Conservation (phyloP, 37 sponge, comb jelly and placozoan genomes). For the Halisarca cf. caerulea region DNA sequence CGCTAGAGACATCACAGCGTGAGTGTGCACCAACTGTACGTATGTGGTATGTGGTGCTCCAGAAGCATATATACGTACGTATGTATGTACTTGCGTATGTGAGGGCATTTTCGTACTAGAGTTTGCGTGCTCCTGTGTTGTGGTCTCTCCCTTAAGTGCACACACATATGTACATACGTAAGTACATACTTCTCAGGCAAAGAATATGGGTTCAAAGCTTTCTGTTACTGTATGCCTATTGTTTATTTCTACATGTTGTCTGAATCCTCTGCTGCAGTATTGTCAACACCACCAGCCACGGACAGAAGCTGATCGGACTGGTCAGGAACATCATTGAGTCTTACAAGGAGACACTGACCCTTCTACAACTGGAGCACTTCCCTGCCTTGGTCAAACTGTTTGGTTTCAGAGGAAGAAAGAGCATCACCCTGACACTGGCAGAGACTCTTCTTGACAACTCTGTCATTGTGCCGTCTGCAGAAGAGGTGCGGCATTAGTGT, state of each 20-base stretch:
- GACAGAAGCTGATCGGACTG: conserved; percentile 73
- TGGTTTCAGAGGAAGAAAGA: conserved; percentile 73
- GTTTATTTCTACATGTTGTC: too few relatives aligned
- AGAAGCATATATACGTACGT: too few relatives aligned
- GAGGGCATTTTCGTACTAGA: too few relatives aligned
- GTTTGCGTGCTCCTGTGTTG: too few relatives aligned
- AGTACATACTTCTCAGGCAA: too few relatives aligned
- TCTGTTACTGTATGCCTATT: too few relatives aligned
- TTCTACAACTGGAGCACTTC: conserved; percentile 81
- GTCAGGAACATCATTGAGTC: conserved; percentile 84
- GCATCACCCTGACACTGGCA: conserved; percentile 66
- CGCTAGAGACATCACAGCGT: conserved; percentile 49
- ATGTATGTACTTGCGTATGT: too few relatives aligned
- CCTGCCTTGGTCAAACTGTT: conserved; percentile 54
- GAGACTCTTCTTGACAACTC: conserved; percentile 78
- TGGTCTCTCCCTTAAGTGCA: too few relatives aligned
- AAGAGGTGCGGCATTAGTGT: conserved; percentile 80
- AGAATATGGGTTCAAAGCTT: too few relatives aligned
- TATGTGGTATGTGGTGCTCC: too few relatives aligned
- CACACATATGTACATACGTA: too few relatives aligned
- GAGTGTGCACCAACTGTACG: conserved; percentile 26
- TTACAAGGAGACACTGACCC: conserved; percentile 86
- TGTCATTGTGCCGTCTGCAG: conserved; percentile 63
- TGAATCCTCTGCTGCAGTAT: conserved; percentile 53
- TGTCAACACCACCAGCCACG: conserved; percentile 32